Evolutionary conservation across 2,113 vertebrate genomes (phyloP), one percentile per base, ranked within the genome.

Genomic region (Gnathonemus longibarbis): DNA sequence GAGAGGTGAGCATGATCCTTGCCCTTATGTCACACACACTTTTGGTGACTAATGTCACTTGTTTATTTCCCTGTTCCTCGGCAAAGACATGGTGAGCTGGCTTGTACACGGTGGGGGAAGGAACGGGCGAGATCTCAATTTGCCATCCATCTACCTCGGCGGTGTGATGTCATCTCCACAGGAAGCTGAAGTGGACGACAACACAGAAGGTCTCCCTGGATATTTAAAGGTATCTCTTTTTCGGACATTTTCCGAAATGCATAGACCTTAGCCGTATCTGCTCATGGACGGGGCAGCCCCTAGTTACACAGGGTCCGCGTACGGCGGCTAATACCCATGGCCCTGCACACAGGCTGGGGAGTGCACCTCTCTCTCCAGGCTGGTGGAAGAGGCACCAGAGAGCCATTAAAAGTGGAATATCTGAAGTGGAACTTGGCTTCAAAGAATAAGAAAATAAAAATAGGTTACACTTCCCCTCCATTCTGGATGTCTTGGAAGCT

Each of bases 361-460:
- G 31, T 39, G 70, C 3, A 0, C 39, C 21, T 31, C 21, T 53
- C 74, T 80, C 19, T 86, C 24, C 8, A 15, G 19, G 85, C 8
- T 48, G 49, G 56, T 90, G 91, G 89, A 89, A 88, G 48, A 90
- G 90, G 90, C 86, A 89, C 85, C 90, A 91, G 91, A 90, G 89
- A 92, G 90, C 92, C 89, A 90, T 93, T 93, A 90, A 90, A 89
- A 93, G 94, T 90, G 91, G 93, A 93, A 91, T 90, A 35, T 90
- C 89, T 89, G 88, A 94, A 93, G 90, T 92, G 91, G 89, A 93
- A 94, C 93, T 92, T 92, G 85, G 91, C 90, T 52, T 88, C 91
- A 91, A 87, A 56, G 31, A 87, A 62, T 87, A 91, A 91, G 17
- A 21, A 46, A 84, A 84, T 84, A 91, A 94, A 95, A 94, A 94